These are phyloP conservation scores for Anser cygnoides DNA, from an alignment of 2,113 vertebrate species.

Conservation along the genomic window DNA sequence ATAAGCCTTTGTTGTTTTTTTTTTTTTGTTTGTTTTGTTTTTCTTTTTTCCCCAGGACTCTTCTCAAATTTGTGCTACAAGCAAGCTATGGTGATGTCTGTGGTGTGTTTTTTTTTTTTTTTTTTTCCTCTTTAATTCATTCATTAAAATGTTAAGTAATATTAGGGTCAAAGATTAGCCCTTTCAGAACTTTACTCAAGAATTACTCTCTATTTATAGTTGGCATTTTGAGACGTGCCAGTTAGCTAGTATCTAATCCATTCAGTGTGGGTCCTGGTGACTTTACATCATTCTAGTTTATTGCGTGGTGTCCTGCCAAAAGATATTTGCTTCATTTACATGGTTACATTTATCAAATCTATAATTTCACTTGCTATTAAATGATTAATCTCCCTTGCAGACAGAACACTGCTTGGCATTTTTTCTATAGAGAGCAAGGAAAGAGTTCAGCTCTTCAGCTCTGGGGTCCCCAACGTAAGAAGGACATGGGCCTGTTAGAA, in stretches of 20 bases:
- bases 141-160: neutral
- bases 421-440: neutral
- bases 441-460: neutral
- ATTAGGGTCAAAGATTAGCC: neutral
- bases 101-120: too few species aligned
- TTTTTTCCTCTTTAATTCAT: neutral
- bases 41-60: neutral
- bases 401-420: neutral
- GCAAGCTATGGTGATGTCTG: neutral
- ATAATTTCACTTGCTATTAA: neutral
- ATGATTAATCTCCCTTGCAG: neutral
- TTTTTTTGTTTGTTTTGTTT: neutral
- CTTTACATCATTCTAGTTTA: neutral
- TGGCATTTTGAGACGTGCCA: neutral
- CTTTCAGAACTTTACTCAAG: neutral
- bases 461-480: too few species aligned
- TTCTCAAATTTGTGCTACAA: neutral
- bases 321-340: neutral
- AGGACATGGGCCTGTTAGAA: too few species aligned
- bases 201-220: neutral
- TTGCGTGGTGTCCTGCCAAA: neutral
- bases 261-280: neutral
- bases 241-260: neutral
- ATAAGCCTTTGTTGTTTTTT: fast-evolving
- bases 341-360: neutral